These are phyloP conservation scores for Palaemon carinicauda DNA, from an alignment of 1,140 invertebrate genomes.

Conservation along the genomic window DNA sequence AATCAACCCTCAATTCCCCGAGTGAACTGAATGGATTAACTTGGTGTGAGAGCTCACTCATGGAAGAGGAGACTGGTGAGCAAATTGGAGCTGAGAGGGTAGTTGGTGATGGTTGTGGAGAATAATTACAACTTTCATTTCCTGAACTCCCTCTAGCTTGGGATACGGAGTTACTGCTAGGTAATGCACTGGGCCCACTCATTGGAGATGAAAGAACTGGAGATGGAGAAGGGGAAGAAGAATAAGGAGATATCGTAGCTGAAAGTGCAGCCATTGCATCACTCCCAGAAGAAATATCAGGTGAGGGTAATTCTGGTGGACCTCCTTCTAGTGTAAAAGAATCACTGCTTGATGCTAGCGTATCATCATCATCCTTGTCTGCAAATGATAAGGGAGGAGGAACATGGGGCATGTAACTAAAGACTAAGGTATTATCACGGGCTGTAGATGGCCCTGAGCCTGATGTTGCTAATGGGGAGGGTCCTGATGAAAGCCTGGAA, in stretches of 20 bases:
- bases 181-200: not conserved
- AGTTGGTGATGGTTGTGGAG: constrained; percentile 31
- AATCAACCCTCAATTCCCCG: constrained; percentile 28
- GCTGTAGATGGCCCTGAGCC: constrained; percentile 40
- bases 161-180: not conserved
- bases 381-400: constrained; percentile 16
- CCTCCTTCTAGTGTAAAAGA: constrained; percentile 53
- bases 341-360: constrained; percentile 54
- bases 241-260: constrained; percentile 39
- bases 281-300: constrained; percentile 46
- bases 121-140: not conserved
- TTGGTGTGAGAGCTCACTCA: constrained; percentile 18
- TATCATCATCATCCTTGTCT: constrained; percentile 52
- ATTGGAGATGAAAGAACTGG: constrained; percentile 27
- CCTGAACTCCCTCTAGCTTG: no score
- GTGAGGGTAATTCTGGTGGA: constrained; percentile 50
- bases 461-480: constrained; percentile 37
- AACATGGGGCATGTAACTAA: constrained; percentile 10
- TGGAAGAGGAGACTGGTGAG: constrained; percentile 4
- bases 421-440: constrained; percentile 24
- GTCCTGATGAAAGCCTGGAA: constrained; percentile 41
- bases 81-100: constrained; percentile 31
- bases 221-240: constrained; percentile 39
- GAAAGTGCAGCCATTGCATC: constrained; percentile 33
- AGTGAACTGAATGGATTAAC: constrained; percentile 30